Percentiles rank a stretch among this genome's conserved stretches.
phyloP scores from a whole-genome alignment of 2,113 vertebrate species.

The Channa maculata region DNA sequence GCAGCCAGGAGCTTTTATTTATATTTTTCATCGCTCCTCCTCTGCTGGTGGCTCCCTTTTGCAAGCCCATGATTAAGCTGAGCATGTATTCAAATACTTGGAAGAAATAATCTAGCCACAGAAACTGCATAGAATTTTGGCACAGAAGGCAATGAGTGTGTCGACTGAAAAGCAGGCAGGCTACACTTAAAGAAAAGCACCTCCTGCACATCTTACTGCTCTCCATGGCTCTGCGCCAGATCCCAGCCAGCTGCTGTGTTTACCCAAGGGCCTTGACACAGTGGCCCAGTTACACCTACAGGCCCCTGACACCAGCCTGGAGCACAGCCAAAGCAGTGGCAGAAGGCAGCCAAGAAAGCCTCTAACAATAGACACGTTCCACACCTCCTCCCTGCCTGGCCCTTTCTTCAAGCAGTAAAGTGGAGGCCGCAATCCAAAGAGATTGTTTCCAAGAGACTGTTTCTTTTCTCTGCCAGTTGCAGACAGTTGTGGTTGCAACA shows the following conservation, averaged over 20 bases:
- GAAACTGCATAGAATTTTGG: slow-evolving; percentile 70
- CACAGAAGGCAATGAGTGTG: slow-evolving; percentile 40
- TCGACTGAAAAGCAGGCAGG: slow-evolving; percentile 36
- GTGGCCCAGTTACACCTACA: slow-evolving; percentile 75
- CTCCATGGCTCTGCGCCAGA: slow-evolving; percentile 62
- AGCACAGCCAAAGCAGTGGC: slow-evolving; percentile 68
- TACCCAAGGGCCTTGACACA: slow-evolving; percentile 78
- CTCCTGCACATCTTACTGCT: slow-evolving; percentile 47
- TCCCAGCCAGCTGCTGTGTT: slow-evolving; percentile 71
- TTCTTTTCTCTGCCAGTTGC: slow-evolving; percentile 1
- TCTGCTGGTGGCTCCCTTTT: slow-evolving; percentile 36
- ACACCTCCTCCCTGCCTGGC: slow-evolving; percentile 8
- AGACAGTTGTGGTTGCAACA: neutral
- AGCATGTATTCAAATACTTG: slow-evolving; percentile 65
- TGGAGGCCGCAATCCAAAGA: neutral
- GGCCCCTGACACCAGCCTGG: slow-evolving; percentile 66
- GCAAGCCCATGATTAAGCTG: slow-evolving; percentile 56
- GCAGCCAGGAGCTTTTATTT: slow-evolving; percentile 45
- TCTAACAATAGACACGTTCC: slow-evolving; percentile 64
- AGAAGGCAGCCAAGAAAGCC: slow-evolving; percentile 53
- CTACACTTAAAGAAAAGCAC: slow-evolving; percentile 54
- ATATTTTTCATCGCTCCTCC: slow-evolving; percentile 30
- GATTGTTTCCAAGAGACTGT: neutral
- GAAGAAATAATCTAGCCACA: slow-evolving; percentile 59
- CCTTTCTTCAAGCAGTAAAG: slow-evolving; percentile 16